phyloP scores from a whole-genome alignment of 2,797 vertebrate species.

The Hozukius guyotensis region DNA sequence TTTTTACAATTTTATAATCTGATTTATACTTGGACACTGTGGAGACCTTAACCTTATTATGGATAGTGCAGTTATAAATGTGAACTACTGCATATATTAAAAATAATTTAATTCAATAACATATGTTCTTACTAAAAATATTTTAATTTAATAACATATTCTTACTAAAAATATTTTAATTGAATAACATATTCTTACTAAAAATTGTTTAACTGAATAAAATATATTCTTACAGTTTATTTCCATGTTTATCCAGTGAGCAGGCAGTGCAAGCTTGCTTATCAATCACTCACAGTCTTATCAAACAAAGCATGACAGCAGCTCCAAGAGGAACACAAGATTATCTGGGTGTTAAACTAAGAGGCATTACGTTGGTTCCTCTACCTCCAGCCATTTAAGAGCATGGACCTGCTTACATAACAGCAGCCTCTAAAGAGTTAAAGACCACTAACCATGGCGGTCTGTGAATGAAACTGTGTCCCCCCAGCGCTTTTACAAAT shows the following conservation, averaged over 20 bases:
- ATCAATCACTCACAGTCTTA: conserved; percentile 58
- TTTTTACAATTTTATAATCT: neutral
- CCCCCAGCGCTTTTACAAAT: neutral
- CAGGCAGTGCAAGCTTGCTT: conserved; percentile 7
- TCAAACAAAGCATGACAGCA: conserved; percentile 74
- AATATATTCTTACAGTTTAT: conserved; percentile 2
- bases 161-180: neutral
- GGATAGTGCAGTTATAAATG: neutral
- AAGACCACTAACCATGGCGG: conserved; percentile 12
- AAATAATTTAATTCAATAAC: neutral
- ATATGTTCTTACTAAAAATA: neutral
- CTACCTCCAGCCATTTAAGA: conserved; percentile 62
- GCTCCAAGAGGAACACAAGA: conserved; percentile 71
- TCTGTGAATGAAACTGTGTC: conserved; percentile 24
- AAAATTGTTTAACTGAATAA: neutral
- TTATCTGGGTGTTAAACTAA: conserved; percentile 85
- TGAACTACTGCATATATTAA: neutral
- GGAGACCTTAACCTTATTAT: neutral
- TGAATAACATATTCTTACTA: neutral
- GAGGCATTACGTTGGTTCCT: conserved; percentile 77
- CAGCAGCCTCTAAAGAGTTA: conserved; percentile 44
- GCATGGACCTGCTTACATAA: conserved; percentile 72
- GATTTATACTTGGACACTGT: neutral
- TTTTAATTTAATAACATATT: neutral
- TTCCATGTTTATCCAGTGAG: conserved; percentile 1